Evolutionary conservation across 2,888 invertebrate genomes (phyloP).

Genomic region (Ommatoiulus sabulosus): DNA sequence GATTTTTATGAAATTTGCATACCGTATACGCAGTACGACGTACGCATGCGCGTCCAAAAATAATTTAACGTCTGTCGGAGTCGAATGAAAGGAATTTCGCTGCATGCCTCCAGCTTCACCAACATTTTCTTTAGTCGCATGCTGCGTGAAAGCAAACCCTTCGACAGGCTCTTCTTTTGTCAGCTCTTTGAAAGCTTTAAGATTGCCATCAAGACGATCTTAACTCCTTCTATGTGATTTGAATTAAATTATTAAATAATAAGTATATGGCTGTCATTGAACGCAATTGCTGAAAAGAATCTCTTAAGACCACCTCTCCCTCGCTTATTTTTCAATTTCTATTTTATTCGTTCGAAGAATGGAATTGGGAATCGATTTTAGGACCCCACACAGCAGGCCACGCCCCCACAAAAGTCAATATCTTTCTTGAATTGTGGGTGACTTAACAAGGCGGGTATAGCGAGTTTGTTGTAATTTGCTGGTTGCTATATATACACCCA

Average conservation of each 20-base stretch:
- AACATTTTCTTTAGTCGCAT: background rate
- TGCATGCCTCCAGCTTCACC: slow-evolving; percentile 1
- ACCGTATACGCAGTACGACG: background rate
- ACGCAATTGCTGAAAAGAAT: slow-evolving; percentile 17
- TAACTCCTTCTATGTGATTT: slow-evolving; percentile 34
- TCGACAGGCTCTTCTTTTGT: slow-evolving; percentile 16
- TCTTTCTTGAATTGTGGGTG: slow-evolving; percentile 9
- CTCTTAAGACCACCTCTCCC: slow-evolving; percentile 4
- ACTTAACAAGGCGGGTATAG: background rate
- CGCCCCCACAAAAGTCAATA: slow-evolving; percentile 12
- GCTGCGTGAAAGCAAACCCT: background rate
- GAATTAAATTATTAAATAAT: slow-evolving; percentile 34
- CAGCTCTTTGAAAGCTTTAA: slow-evolving; percentile 21
- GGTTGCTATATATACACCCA: too few relatives aligned
- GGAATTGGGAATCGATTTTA: slow-evolving; percentile 12
- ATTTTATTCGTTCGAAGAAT: background rate
- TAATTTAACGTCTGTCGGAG: slow-evolving; percentile 4
- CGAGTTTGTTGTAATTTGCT: background rate
- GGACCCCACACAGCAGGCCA: background rate
- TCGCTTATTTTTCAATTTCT: slow-evolving; percentile 27
- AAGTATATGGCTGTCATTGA: slow-evolving; percentile 34
- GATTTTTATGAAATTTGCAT: background rate
- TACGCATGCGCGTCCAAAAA: background rate
- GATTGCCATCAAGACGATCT: slow-evolving; percentile 27
- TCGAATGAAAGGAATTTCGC: slow-evolving; percentile 2